phyloP scores from a whole-genome alignment of 2,797 vertebrate species.

The Silurus lanzhouensis region DNA sequence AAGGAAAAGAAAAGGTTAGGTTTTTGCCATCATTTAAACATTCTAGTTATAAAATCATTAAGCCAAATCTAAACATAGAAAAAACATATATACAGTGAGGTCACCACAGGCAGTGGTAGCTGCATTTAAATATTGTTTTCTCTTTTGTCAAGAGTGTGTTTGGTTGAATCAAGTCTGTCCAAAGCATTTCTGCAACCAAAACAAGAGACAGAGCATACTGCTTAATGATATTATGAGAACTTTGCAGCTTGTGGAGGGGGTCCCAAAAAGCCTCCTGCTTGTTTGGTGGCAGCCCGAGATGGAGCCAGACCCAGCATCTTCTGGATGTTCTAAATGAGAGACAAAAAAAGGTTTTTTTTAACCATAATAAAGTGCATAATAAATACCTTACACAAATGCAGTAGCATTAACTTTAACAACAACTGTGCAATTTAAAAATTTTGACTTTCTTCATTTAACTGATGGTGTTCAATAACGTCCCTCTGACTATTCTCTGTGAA shows the following conservation, averaged over 20 bases:
- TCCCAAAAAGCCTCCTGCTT: constrained; percentile 95
- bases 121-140: constrained; percentile 27
- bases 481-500: background rate
- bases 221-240: constrained; percentile 80
- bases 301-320: constrained; percentile 97
- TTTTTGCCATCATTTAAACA: background rate
- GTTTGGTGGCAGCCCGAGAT: constrained; percentile 95
- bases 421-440: background rate
- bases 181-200: background rate
- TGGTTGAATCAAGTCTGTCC: constrained; percentile 20
- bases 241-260: constrained; percentile 95
- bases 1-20: background rate
- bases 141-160: constrained; percentile 9
- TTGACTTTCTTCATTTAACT: background rate
- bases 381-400: background rate
- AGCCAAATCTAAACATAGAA: background rate
- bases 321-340: constrained; percentile 88
- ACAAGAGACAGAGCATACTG: background rate
- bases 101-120: constrained; percentile 42
- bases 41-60: background rate
- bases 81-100: background rate
- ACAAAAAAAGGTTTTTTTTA: constrained; percentile 40
- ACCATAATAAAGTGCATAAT: background rate
- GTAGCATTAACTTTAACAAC: background rate
- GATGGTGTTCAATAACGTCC: background rate